Evolutionary conservation across 2,113 vertebrate species (phyloP).

Genomic region (Oreochromis niloticus): DNA sequence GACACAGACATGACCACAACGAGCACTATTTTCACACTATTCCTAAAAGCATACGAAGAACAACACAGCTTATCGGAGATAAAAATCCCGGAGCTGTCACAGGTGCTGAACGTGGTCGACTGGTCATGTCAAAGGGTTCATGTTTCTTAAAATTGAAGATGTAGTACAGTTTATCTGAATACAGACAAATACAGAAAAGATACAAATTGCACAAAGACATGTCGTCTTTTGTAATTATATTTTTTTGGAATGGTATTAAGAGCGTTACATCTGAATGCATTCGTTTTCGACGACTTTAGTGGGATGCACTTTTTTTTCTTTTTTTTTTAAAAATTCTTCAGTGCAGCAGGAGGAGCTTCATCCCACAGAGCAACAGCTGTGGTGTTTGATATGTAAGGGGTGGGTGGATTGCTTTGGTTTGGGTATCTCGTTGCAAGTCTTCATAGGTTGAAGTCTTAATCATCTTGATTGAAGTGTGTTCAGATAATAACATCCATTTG

Average conservation of each 20-base stretch:
- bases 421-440: not conserved
- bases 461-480: not conserved
- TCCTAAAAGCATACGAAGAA: conserved; percentile 22
- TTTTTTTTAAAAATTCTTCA: accelerated
- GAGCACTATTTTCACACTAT: not conserved
- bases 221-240: not conserved
- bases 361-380: not conserved
- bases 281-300: not conserved
- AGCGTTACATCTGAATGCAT: not conserved
- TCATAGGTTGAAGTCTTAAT: not conserved
- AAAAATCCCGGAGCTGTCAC: not conserved
- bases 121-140: not conserved
- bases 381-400: not conserved
- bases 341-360: not conserved
- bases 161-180: not conserved
- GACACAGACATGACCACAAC: not conserved
- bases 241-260: not conserved
- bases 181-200: not conserved
- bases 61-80: not conserved
- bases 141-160: not conserved
- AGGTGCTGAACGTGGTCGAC: not conserved
- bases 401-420: not conserved
- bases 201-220: not conserved
- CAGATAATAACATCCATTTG: not conserved
- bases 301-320: not conserved